phyloP scores from a whole-genome alignment of 2,888 invertebrate genomes.

The Dicyrtomina minuta region DNA sequence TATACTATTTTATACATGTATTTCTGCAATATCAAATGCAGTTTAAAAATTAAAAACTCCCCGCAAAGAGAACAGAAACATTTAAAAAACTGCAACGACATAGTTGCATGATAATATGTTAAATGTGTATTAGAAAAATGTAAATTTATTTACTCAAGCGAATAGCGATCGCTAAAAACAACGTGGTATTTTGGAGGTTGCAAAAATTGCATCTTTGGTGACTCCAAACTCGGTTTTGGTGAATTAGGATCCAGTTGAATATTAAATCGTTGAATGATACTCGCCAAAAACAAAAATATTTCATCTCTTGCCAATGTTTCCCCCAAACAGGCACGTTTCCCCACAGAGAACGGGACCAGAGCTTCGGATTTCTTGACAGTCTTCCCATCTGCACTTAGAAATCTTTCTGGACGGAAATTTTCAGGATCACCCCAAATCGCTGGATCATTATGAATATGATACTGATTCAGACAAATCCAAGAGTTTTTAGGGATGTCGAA shows the following conservation, averaged over 20 bases:
- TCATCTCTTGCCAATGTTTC: not conserved
- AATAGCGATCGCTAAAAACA: not conserved
- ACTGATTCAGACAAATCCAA: not conserved
- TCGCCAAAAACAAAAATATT: not conserved
- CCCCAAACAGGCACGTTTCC: not conserved
- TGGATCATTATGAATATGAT: not conserved
- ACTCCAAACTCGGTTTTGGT: not conserved
- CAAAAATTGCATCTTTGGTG: no score
- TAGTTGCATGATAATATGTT: not conserved
- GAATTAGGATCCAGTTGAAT: not conserved
- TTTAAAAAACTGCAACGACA: not conserved
- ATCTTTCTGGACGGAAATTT: slow-evolving; percentile 4
- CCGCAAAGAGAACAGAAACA: not conserved
- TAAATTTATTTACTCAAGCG: no score
- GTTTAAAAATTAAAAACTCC: no score
- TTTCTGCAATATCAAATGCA: not conserved
- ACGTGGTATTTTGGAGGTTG: not conserved
- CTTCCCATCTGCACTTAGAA: not conserved
- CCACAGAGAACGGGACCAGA: not conserved
- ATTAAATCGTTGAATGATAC: not conserved
- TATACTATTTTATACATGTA: not conserved
- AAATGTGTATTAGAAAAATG: not conserved
- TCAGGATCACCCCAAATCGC: not conserved
- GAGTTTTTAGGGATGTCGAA: not conserved
- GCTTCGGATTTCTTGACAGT: not conserved